Evolutionary conservation across 2,888 invertebrate species (phyloP), one percentile per base, ranked within the genome.

Genomic region (Lordiphosa andalusiaca): DNA sequence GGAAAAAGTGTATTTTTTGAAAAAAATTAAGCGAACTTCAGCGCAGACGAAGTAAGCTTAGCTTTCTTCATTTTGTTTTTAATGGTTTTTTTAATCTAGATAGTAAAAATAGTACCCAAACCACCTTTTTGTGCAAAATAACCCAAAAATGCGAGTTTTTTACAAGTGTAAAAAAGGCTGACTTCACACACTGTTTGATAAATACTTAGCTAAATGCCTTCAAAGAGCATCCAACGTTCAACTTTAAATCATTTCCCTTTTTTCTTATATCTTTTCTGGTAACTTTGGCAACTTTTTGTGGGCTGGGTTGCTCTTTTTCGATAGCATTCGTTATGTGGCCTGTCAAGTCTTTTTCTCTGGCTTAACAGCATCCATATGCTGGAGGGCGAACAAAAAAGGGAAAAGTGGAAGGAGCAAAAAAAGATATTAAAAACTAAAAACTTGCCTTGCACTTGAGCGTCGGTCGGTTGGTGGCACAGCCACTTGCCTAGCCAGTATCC

Each of bases 231-330:
- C 1, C 4, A 3, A 4, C 10, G 0, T 4, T 19, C 25, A 0
- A 9, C 4, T 39, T 2, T 0, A 0, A 1, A 7, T 0, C 4
- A 12, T 44, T 6, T 3, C 7, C 13, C 21, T 33, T 46, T 46
- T 46, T 46, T 9, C 19, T 16, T 37, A 61, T 53, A 52, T 48
- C 41, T 61, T 19, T 7, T 5, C 19, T 19, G 36, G 30, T 19
- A 67, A 57, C 67, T 67, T 69, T 47, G 58, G 50, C 50, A 66
- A 71, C 63, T 73, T 70, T 63, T 62, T 62, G 44, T 54, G 50
- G 48, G 67, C 49, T 57, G 73, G 56, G 51, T 60, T 62, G 58
- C 56, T 67, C 57, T 55, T 61, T 57, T 55, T 69, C 51, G 52
- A 41, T 52, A 21, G 35, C 36, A 13, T 33, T 38, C 30, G 44